Conservation (phyloP, 2,113 vertebrate genomes). For the Toxotes jaculatrix region DNA sequence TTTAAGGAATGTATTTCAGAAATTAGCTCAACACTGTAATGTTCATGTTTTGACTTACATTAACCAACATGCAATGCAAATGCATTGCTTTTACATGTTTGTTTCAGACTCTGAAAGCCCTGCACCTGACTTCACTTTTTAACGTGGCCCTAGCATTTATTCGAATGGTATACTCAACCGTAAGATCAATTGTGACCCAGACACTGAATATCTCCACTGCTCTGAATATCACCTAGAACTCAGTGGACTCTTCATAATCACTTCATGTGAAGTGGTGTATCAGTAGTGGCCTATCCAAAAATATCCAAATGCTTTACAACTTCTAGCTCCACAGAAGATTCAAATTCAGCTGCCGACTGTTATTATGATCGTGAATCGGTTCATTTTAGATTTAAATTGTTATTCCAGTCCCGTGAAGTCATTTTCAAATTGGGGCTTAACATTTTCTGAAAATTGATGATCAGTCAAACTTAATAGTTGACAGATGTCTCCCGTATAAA, state of each 20-base stretch:
- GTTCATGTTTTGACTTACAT: background rate
- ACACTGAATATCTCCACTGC: background rate
- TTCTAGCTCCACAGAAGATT: background rate
- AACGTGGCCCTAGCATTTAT: background rate
- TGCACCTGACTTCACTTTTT: background rate
- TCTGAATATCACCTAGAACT: constrained; percentile 37
- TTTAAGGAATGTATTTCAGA: background rate
- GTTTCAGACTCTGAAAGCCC: background rate
- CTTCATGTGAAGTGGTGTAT: constrained; percentile 27
- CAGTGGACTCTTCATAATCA: constrained; percentile 36
- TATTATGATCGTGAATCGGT: background rate
- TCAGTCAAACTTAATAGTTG: background rate
- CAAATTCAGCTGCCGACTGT: background rate
- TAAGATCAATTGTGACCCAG: constrained; percentile 23
- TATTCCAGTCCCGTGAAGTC: background rate
- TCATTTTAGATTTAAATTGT: background rate
- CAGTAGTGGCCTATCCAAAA: constrained; percentile 17
- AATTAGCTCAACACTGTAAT: background rate
- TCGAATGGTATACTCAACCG: constrained; percentile 12
- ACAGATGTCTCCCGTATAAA: background rate
- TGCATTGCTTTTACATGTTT: background rate
- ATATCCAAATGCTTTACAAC: background rate
- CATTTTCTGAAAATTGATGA: background rate
- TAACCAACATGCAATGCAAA: background rate
- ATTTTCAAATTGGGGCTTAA: background rate